Percentiles rank a stretch among this genome's conserved stretches.
Evolutionary conservation across 2,888 invertebrate genomes (phyloP).

Genomic region (Pocota personata): DNA sequence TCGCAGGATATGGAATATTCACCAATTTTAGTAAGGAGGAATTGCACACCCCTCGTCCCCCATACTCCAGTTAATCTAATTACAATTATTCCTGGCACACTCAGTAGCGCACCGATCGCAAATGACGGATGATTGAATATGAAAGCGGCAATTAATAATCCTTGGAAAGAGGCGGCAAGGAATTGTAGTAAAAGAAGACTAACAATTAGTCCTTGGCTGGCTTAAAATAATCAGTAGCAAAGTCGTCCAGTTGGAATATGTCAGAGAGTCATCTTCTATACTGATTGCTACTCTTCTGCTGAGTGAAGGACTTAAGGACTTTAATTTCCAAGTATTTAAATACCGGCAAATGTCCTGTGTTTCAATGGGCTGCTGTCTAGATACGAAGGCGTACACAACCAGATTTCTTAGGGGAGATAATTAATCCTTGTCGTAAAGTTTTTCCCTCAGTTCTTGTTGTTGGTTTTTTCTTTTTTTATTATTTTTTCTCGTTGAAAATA

Average conservation of each 20-base stretch:
- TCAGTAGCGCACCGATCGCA: constrained; percentile 40
- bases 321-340: constrained; percentile 50
- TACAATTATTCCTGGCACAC: constrained; percentile 54
- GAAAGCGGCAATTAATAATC: constrained; percentile 70
- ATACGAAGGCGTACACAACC: constrained; percentile 22
- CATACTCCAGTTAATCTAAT: constrained; percentile 51
- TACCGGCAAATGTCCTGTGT: constrained; percentile 60
- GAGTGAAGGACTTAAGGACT: constrained; percentile 37
- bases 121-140: constrained; percentile 70
- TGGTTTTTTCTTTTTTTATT: constrained; percentile 2
- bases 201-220: constrained; percentile 45
- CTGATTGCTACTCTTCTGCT: not conserved
- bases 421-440: constrained; percentile 68
- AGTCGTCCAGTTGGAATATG: constrained; percentile 24
- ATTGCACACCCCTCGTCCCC: not conserved
- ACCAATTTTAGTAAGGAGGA: constrained; percentile 1
- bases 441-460: constrained; percentile 39
- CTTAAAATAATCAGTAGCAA: constrained; percentile 51
- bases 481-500: constrained; percentile 47
- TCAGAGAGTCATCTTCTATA: constrained; percentile 24
- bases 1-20: constrained; percentile 51
- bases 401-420: constrained; percentile 69
- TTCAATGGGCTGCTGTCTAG: not conserved
- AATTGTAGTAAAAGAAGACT: not conserved
- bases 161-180: constrained; percentile 13